Conservation (phyloP, 2,113 vertebrate species). For the Otus sunia region DNA sequence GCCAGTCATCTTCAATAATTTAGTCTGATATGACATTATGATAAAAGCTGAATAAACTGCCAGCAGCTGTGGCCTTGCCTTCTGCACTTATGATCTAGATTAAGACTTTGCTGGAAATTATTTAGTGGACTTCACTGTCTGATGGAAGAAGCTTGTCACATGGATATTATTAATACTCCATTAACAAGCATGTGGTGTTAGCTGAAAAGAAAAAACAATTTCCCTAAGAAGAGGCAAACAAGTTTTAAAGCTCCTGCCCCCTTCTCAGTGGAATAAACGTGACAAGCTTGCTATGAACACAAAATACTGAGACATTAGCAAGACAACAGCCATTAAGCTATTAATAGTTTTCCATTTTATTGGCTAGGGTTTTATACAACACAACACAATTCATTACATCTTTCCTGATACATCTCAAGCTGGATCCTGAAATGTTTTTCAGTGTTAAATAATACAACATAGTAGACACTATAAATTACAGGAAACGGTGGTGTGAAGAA, state of each 20-base stretch:
- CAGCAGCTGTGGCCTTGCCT: neutral
- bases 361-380: neutral
- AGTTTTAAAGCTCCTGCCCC: neutral
- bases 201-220: neutral
- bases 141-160: neutral
- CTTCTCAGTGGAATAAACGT: neutral
- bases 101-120: slow-evolving; percentile 17
- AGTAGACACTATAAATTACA: slow-evolving; percentile 38
- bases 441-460: slow-evolving; percentile 55
- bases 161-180: slow-evolving; percentile 2
- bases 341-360: slow-evolving; percentile 23
- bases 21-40: slow-evolving; percentile 1
- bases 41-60: slow-evolving; percentile 26
- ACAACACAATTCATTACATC: slow-evolving; percentile 21
- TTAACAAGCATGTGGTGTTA: neutral
- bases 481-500: neutral
- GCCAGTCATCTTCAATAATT: slow-evolving; percentile 39
- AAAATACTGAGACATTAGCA: slow-evolving; percentile 8
- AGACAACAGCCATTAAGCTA: slow-evolving; percentile 3
- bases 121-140: neutral
- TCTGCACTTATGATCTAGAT: neutral
- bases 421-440: slow-evolving; percentile 21
- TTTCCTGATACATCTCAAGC: neutral
- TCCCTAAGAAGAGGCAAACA: neutral
- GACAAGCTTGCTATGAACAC: neutral